Evolutionary conservation across 2,797 vertebrate genomes (phyloP), one percentile per base, ranked within the genome.

Genomic region (Cyprinella venusta): DNA sequence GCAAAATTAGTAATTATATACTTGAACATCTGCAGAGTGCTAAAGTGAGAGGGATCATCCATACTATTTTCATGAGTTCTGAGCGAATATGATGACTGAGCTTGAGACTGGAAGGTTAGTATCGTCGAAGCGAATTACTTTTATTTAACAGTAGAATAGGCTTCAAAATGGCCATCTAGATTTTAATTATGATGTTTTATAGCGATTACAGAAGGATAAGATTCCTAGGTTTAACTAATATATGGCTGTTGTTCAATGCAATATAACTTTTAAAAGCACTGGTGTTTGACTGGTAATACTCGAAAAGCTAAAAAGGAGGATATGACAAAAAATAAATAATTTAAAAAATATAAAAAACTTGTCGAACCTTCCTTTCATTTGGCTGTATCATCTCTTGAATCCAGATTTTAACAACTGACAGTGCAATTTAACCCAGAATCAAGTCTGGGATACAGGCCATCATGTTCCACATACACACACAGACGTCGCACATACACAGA

Each of bases 251-350:
- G 48, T 65, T n/a, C 8, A 16, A 61, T 59, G 15, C n/a, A 19
- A 40, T 42, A 61, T 26, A 61, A 50, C 8, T 81, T 74, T 76
- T 76, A 45, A 76, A 82, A 76, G 48, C 61, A 65, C 19, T 68
- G n/a, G 61, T 45, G 61, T 2, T 4, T 52, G 21, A 68, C 64
- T 26, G 33, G 38, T 42, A 33, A 82, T 40, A 54, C 10, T 65
- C 42, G 10, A 80, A 86, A 79, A 72, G 61, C 64, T 78, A n/a
- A 84, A 79, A 33, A 74, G 63, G 52, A 85, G 24, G 56, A n/a
- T 5, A 76, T 15, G 74, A 84, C 36, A 50, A 82, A 82, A 68
- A 86, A 86, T 86, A 89, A 87, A 87, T 87, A 85, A 82, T 70
- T 83, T 54, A 67, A 86, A 71, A 69, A 69, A 56, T 71, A 81